These are phyloP conservation scores for Lonchura striata DNA, from an alignment of 2,113 vertebrate species.

Conservation along the genomic window DNA sequence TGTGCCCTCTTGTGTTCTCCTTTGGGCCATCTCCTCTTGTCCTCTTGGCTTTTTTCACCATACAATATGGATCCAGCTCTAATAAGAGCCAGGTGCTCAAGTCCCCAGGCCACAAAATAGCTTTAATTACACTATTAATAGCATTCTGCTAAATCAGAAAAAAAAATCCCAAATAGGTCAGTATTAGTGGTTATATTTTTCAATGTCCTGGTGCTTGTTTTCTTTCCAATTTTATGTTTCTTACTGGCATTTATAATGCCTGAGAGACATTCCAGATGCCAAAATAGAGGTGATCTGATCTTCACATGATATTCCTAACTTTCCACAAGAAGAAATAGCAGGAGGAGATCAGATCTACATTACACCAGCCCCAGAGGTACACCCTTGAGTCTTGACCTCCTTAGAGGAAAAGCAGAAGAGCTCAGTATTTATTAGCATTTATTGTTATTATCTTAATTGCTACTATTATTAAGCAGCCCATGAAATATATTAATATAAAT, in stretches of 20 bases:
- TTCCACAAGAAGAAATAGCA: slow-evolving; percentile 36
- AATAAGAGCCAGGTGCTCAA: slow-evolving; percentile 45
- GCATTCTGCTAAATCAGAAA: slow-evolving; percentile 26
- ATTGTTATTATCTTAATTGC: slow-evolving; percentile 63
- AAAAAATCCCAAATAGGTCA: slow-evolving; percentile 20
- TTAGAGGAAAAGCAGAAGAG: slow-evolving; percentile 59
- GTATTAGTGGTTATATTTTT: slow-evolving; percentile 47
- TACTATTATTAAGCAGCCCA: slow-evolving; percentile 32
- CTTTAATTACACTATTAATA: slow-evolving; percentile 60
- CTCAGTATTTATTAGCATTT: slow-evolving; percentile 46
- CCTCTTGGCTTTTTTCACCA: not conserved
- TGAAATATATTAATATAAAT: slow-evolving; percentile 42
- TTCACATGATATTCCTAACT: slow-evolving; percentile 6
- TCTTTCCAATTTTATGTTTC: slow-evolving; percentile 39
- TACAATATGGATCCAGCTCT: not conserved
- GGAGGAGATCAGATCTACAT: slow-evolving; percentile 1
- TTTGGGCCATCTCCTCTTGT: not conserved
- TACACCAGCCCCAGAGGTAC: slow-evolving; percentile 21
- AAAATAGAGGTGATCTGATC: slow-evolving; percentile 19
- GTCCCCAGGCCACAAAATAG: slow-evolving; percentile 8
- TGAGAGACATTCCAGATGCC: slow-evolving; percentile 52
- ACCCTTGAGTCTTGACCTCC: slow-evolving; percentile 21
- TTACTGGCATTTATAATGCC: slow-evolving; percentile 45
- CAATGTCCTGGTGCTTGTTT: slow-evolving; percentile 27
- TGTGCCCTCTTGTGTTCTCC: slow-evolving; percentile 64